These are phyloP conservation scores for Hymenopus coronatus DNA, from an alignment of 2,888 invertebrate species.

Conservation along the genomic window DNA sequence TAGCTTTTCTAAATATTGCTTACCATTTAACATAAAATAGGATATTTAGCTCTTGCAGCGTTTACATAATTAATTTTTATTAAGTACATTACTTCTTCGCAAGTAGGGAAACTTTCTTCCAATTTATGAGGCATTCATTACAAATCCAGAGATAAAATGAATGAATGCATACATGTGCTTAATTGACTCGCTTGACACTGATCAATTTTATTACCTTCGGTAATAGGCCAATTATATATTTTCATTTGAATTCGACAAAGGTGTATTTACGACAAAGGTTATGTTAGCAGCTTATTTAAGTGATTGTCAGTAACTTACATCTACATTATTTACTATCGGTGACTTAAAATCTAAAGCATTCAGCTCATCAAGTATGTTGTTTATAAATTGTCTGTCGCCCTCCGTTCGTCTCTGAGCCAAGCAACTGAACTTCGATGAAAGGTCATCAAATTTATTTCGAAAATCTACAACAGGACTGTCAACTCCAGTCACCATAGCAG, in stretches of 20 bases:
- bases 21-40: not conserved
- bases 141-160: too few relatives aligned
- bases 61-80: too few relatives aligned
- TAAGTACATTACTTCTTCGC: too few relatives aligned
- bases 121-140: too few relatives aligned
- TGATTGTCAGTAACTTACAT: slow-evolving; percentile 39
- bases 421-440: slow-evolving; percentile 24
- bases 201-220: too few relatives aligned
- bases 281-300: not conserved
- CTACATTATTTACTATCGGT: slow-evolving; percentile 49
- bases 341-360: slow-evolving; percentile 60
- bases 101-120: too few relatives aligned
- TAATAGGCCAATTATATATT: too few relatives aligned
- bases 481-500: not conserved
- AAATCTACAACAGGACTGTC: not conserved
- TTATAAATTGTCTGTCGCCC: slow-evolving; percentile 52
- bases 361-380: slow-evolving; percentile 58
- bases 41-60: too few relatives aligned
- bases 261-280: too few relatives aligned
- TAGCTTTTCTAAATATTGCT: not conserved
- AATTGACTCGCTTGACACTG: too few relatives aligned
- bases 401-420: slow-evolving; percentile 41
- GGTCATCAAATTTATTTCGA: slow-evolving; percentile 22
- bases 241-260: too few relatives aligned
- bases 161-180: too few relatives aligned